Conservation (phyloP, 2,113 vertebrate genomes). For the Notiomystis cincta region DNA sequence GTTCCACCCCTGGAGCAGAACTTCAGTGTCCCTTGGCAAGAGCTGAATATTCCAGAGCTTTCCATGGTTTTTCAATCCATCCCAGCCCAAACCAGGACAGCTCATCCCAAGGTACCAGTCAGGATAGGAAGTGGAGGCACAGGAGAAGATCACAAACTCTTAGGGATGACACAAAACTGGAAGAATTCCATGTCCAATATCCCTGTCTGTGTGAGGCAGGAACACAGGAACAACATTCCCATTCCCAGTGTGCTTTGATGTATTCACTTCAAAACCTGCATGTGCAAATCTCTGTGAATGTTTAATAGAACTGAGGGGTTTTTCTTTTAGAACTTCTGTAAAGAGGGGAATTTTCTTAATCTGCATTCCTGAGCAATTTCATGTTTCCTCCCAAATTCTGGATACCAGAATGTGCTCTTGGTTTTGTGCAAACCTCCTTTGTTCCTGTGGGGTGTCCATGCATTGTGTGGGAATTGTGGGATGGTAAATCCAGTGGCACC, state of each 20-base stretch:
- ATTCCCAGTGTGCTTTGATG: background rate
- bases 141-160: background rate
- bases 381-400: accelerated
- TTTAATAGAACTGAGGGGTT: background rate
- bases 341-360: background rate
- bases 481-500: background rate
- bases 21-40: background rate
- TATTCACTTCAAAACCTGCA: background rate
- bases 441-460: accelerated
- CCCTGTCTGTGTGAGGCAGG: background rate
- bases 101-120: accelerated
- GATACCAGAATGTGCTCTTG: background rate
- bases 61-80: background rate
- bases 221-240: background rate
- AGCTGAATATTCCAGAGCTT: background rate
- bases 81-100: background rate
- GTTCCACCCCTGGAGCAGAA: background rate
- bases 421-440: background rate
- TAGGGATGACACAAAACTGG: background rate
- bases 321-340: background rate
- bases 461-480: accelerated
- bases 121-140: background rate
- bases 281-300: background rate
- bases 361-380: background rate
- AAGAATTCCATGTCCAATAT: accelerated